phyloP scores from a whole-genome alignment of 2,113 vertebrate species.

The Mugil cephalus region DNA sequence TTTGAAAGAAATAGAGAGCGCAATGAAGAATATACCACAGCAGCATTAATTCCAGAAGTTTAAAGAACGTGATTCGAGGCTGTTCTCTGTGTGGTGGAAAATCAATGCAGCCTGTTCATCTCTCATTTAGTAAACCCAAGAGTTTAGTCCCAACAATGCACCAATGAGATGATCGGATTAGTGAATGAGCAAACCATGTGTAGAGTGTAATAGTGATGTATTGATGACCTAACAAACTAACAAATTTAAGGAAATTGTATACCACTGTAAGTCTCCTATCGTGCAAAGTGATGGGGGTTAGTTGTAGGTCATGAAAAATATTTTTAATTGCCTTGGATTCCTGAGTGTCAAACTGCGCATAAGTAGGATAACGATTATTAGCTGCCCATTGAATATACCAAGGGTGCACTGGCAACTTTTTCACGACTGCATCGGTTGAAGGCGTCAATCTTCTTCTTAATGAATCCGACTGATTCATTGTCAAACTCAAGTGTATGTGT shows the following conservation, averaged over 20 bases:
- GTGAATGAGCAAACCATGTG: too few species aligned
- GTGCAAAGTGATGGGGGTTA: background rate
- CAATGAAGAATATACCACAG: background rate
- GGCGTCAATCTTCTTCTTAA: slow-evolving; percentile 53
- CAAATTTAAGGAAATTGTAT: too few species aligned
- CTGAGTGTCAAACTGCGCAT: background rate
- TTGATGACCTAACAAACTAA: too few species aligned
- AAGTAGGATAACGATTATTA: slow-evolving; percentile 1
- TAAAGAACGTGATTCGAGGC: background rate
- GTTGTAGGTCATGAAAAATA: slow-evolving; percentile 47
- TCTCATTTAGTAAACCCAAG: slow-evolving; percentile 31
- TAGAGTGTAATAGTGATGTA: too few species aligned
- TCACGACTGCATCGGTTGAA: background rate
- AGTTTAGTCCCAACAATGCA: slow-evolving; percentile 44
- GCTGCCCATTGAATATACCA: slow-evolving; percentile 21
- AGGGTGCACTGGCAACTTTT: slow-evolving; percentile 8
- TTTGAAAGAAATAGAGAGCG: slow-evolving; percentile 10
- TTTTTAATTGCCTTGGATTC: background rate
- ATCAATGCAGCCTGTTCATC: slow-evolving; percentile 15
- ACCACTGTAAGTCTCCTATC: too few species aligned
- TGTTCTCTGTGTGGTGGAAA: slow-evolving; percentile 5
- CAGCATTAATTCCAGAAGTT: slow-evolving; percentile 4
- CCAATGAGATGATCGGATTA: slow-evolving; percentile 32
- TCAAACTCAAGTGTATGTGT: slow-evolving; percentile 18
- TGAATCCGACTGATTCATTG: slow-evolving; percentile 55